These are phyloP conservation scores for Stegodyphus dumicola DNA, from an alignment of 1,140 invertebrate species.

Conservation along the genomic window DNA sequence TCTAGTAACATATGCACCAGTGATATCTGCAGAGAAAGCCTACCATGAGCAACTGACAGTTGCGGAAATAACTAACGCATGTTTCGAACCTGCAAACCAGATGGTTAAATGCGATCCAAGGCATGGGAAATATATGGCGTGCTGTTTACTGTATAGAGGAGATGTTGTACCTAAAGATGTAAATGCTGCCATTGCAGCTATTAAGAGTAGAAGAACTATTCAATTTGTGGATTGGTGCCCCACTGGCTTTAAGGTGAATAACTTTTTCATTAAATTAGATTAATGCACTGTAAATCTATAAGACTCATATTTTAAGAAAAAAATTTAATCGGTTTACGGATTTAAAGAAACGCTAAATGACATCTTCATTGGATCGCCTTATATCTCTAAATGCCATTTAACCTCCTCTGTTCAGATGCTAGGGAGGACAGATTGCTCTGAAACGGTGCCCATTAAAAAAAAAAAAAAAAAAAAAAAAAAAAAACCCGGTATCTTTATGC, in stretches of 20 bases:
- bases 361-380: background rate
- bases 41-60: conserved; percentile 77
- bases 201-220: conserved; percentile 81
- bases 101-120: conserved; percentile 47
- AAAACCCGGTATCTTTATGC: no score
- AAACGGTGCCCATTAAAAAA: no score
- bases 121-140: conserved; percentile 38
- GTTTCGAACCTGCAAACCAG: conserved; percentile 41
- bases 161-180: conserved; percentile 84
- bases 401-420: background rate
- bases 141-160: conserved; percentile 69
- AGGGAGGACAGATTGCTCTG: background rate
- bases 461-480: no score
- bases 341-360: background rate
- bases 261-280: background rate
- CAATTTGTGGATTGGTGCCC: conserved; percentile 73
- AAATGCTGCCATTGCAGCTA: conserved; percentile 84
- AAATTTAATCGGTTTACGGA: conserved; percentile 59
- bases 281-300: conserved; percentile 62
- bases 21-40: conserved; percentile 70
- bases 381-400: background rate
- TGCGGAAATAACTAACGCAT: conserved; percentile 30
- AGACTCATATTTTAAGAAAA: conserved; percentile 49
- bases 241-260: conserved; percentile 64
- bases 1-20: conserved; percentile 76